phyloP scores from a whole-genome alignment of 2,888 invertebrate species.

The Candidula unifasciata region DNA sequence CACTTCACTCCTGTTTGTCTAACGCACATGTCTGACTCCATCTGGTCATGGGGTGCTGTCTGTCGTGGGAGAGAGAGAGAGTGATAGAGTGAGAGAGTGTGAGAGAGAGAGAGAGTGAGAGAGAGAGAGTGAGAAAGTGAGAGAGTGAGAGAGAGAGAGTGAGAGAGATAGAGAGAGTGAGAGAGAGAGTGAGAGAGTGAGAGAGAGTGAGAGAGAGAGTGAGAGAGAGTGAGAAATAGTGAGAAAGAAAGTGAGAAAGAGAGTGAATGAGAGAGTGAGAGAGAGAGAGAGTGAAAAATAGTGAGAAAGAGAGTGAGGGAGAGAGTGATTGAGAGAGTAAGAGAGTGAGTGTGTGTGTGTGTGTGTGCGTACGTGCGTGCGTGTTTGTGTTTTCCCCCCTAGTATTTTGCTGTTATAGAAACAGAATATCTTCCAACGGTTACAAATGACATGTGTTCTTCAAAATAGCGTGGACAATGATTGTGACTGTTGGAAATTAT shows the following conservation, averaged over 20 bases:
- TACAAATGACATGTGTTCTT: too few species aligned
- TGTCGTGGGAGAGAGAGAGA: not conserved
- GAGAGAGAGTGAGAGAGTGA: not conserved
- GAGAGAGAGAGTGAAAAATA: not conserved
- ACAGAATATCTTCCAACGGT: too few species aligned
- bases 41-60: too few species aligned
- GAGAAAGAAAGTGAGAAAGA: not conserved
- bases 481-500: too few species aligned
- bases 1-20: too few species aligned
- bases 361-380: too few species aligned
- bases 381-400: too few species aligned
- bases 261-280: not conserved
- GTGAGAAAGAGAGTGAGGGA: not conserved
- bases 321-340: not conserved
- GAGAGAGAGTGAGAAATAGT: too few species aligned
- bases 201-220: not conserved
- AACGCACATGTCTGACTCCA: too few species aligned
- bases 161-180: not conserved
- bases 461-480: too few species aligned
- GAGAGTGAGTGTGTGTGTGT: too few species aligned
- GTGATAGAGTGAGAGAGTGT: not conserved
- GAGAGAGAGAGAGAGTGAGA: slow-evolving; percentile 22
- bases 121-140: slow-evolving; percentile 7
- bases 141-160: not conserved
- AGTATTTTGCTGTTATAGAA: too few species aligned